Evolutionary conservation across 2,113 vertebrate species (phyloP).

Genomic region (Raphicerus campestris): DNA sequence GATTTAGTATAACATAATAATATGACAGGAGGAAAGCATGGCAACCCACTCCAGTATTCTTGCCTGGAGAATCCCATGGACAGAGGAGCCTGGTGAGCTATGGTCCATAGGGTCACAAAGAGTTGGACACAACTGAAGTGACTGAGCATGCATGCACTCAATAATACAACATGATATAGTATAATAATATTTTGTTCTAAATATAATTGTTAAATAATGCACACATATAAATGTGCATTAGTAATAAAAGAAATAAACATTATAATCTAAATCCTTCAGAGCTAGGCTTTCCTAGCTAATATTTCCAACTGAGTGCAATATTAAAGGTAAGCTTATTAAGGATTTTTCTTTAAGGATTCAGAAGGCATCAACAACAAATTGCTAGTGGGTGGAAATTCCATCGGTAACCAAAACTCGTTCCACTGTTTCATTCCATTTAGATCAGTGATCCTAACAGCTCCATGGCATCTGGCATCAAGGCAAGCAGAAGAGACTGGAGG

Average conservation of each 20-base stretch:
- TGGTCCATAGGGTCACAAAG: background rate
- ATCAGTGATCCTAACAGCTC: background rate
- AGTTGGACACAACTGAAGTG: background rate
- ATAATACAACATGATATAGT: background rate
- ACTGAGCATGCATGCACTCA: background rate
- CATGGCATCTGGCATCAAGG: background rate
- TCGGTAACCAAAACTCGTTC: background rate
- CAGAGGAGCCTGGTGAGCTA: background rate
- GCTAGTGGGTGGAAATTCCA: background rate
- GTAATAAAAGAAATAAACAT: background rate
- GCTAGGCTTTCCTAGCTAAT: background rate
- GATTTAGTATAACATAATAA: background rate
- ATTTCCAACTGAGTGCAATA: background rate
- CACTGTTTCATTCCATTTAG: background rate
- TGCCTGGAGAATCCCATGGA: background rate
- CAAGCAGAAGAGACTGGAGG: background rate
- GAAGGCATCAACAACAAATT: background rate
- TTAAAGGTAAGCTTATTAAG: background rate
- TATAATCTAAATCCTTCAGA: background rate
- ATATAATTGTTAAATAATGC: background rate
- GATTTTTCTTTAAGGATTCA: background rate
- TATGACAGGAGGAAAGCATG: background rate
- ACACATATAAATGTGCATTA: background rate
- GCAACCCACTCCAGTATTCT: background rate
- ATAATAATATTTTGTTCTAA: background rate